Evolutionary conservation across 2,797 vertebrate species (phyloP).

Genomic region (Protosalanx chinensis): DNA sequence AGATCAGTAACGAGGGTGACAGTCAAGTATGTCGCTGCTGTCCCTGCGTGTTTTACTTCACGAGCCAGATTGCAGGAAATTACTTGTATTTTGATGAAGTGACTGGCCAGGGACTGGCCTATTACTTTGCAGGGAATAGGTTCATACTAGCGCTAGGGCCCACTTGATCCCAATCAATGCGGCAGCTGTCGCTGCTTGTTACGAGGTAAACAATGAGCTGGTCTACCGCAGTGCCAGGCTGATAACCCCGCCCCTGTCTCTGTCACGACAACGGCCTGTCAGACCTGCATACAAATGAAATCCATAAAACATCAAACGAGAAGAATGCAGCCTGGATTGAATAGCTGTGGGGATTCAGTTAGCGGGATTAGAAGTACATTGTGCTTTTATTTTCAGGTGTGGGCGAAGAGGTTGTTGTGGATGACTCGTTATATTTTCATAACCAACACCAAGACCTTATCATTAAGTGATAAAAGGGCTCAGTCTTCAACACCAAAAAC

Average conservation of each 20-base stretch:
- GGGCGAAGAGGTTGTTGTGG: no score
- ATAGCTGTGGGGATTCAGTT: no score
- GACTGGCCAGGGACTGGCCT: background rate
- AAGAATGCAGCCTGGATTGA: background rate
- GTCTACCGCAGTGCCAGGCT: background rate
- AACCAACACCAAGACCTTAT: no score
- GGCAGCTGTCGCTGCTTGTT: background rate
- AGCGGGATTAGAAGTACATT: no score
- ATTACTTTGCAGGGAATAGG: background rate
- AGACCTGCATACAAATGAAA: background rate
- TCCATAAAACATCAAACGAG: no score
- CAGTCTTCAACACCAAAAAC: no score
- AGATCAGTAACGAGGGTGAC: background rate
- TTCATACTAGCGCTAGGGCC: background rate
- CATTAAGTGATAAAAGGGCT: no score
- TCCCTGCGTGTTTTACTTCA: background rate
- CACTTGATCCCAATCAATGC: background rate
- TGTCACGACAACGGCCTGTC: no score
- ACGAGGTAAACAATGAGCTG: conserved; percentile 1
- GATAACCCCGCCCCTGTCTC: background rate
- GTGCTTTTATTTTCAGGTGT: no score
- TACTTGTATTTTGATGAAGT: background rate
- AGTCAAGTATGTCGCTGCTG: background rate
- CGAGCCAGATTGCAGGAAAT: background rate
- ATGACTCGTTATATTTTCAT: no score